Evolutionary conservation across 2,113 vertebrate genomes (phyloP).

Genomic region (Rhombomys opimus): DNA sequence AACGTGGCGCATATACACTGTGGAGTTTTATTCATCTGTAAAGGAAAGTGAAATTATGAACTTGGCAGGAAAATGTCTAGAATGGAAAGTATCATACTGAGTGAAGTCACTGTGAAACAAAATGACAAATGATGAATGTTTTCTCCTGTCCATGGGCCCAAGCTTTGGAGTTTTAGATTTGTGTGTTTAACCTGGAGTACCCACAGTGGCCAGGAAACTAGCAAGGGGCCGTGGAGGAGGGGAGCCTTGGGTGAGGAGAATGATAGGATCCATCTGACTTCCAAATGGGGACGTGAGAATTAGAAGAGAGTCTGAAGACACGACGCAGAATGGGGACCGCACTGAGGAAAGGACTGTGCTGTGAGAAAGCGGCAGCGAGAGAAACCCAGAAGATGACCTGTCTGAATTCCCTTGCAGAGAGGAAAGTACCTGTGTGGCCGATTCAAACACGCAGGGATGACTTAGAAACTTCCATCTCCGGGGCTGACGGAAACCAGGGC

Average conservation of each 20-base stretch:
- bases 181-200: background rate
- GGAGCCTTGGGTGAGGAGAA: background rate
- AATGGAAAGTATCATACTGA: background rate
- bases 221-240: background rate
- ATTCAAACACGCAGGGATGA: background rate
- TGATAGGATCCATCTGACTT: background rate
- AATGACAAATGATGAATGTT: background rate
- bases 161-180: background rate
- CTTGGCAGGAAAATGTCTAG: background rate
- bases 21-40: background rate
- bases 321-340: background rate
- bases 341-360: background rate
- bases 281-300: background rate
- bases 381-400: background rate
- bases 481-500: background rate
- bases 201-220: background rate
- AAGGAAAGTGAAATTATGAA: background rate
- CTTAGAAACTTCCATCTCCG: background rate
- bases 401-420: background rate
- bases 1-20: no score
- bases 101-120: background rate
- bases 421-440: constrained; percentile 46
- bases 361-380: constrained; percentile 74
- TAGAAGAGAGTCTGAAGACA: background rate
- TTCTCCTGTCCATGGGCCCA: background rate